These are phyloP conservation scores for Eupleurogrammus muticus DNA, from an alignment of 2,797 vertebrate species.

Conservation along the genomic window DNA sequence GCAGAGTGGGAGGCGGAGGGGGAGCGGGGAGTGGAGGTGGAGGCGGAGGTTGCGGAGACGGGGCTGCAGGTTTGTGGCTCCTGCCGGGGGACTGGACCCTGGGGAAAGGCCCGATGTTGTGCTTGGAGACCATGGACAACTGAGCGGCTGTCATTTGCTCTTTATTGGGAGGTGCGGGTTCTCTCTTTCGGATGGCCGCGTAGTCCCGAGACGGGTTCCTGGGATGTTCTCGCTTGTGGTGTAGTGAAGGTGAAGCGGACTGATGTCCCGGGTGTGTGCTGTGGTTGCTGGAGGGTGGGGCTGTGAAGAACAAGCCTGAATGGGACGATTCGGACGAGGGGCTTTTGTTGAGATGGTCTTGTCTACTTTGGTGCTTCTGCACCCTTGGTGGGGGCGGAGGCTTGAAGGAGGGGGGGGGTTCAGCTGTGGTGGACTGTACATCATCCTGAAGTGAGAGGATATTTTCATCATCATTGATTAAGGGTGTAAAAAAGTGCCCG, in stretches of 20 bases:
- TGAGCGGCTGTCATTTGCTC: conserved; percentile 79
- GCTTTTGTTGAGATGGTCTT: conserved; percentile 84
- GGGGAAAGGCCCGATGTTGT: conserved; percentile 91
- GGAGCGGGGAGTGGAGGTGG: conserved; percentile 64
- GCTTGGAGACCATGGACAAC: conserved; percentile 86
- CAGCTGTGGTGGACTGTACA: conserved; percentile 82
- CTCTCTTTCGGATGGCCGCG: conserved; percentile 56
- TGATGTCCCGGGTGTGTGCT: conserved; percentile 64
- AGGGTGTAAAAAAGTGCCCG: conserved; percentile 17
- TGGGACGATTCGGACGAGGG: conserved; percentile 88
- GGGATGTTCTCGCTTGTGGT: conserved; percentile 44
- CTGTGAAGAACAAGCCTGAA: conserved; percentile 90
- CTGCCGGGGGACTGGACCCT: conserved; percentile 91
- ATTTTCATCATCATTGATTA: conserved; percentile 64
- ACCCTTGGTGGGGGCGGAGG: conserved; percentile 84
- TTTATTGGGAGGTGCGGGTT: conserved; percentile 56
- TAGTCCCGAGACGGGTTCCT: conserved; percentile 62
- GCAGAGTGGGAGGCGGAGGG: conserved; percentile 57
- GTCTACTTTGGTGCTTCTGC: conserved; percentile 75
- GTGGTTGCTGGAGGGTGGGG: conserved; percentile 74
- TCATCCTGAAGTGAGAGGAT: conserved; percentile 91
- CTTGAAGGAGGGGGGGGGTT: conserved; percentile 89
- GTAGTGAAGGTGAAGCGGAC: conserved; percentile 40
- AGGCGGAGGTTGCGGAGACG: conserved; percentile 35
- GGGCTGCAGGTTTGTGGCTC: conserved; percentile 65